Conservation (phyloP, 1,140 invertebrate species). For the Pogonomyrmex barbatus region DNA sequence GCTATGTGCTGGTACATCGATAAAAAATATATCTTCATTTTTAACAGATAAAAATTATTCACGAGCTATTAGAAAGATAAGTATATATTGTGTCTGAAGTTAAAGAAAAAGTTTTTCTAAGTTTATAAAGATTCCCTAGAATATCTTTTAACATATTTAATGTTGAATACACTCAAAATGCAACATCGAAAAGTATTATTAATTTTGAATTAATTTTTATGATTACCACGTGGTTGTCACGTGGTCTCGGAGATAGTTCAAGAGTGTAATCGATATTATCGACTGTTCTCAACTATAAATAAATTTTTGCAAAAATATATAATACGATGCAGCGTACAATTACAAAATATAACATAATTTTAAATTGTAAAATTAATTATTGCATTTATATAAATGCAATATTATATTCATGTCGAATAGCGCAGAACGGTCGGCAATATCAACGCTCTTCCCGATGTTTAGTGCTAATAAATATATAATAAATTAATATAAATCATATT, state of each 20-base stretch:
- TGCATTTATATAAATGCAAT: neutral
- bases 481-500: neutral
- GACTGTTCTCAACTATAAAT: neutral
- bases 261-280: conserved; percentile 1
- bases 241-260: neutral
- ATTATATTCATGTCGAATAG: neutral
- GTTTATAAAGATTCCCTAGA: neutral
- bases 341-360: neutral
- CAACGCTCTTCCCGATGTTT: neutral
- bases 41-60: neutral
- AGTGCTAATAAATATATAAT: neutral
- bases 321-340: neutral
- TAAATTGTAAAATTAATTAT: conserved; percentile 1
- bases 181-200: neutral
- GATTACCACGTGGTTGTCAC: too few species aligned
- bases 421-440: conserved; percentile 5
- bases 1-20: neutral
- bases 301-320: neutral
- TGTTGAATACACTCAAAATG: neutral
- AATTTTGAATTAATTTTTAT: neutral
- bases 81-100: neutral
- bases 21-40: neutral
- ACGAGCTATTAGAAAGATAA: neutral
- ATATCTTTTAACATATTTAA: neutral
- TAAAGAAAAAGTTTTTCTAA: neutral